phyloP scores from a whole-genome alignment of 2,113 vertebrate species.

The Plecturocebus donacophilus region DNA sequence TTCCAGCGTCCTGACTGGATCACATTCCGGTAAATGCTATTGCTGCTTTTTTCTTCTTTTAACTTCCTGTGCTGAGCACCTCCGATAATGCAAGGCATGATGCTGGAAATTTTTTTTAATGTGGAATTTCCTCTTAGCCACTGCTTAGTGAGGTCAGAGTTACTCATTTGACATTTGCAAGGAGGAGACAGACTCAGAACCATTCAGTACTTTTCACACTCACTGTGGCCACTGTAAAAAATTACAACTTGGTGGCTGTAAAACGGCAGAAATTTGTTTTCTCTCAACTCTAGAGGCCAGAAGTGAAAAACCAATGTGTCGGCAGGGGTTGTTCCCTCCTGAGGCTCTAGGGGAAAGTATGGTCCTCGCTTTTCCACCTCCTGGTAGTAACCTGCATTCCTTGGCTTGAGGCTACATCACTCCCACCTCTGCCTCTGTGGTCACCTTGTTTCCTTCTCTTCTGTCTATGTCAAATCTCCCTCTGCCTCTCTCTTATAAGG shows the following conservation, averaged over 20 bases:
- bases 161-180: no score
- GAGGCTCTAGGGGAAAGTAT: neutral
- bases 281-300: no score
- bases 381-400: neutral
- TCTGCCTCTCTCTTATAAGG: neutral
- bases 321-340: rapidly evolving
- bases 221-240: neutral
- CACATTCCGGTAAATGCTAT: neutral
- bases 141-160: no score
- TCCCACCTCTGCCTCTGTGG: neutral
- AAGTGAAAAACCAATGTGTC: neutral
- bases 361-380: no score
- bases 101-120: neutral
- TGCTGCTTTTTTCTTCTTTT: neutral
- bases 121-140: neutral
- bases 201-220: neutral
- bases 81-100: rapidly evolving
- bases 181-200: neutral
- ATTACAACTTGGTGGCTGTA: neutral
- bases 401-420: neutral
- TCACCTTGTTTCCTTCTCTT: neutral
- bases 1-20: rapidly evolving
- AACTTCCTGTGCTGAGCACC: rapidly evolving
- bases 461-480: neutral
- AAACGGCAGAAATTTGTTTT: neutral